Evolutionary conservation across 2,888 invertebrate genomes (phyloP).

Genomic region (Diloba caeruleocephala): DNA sequence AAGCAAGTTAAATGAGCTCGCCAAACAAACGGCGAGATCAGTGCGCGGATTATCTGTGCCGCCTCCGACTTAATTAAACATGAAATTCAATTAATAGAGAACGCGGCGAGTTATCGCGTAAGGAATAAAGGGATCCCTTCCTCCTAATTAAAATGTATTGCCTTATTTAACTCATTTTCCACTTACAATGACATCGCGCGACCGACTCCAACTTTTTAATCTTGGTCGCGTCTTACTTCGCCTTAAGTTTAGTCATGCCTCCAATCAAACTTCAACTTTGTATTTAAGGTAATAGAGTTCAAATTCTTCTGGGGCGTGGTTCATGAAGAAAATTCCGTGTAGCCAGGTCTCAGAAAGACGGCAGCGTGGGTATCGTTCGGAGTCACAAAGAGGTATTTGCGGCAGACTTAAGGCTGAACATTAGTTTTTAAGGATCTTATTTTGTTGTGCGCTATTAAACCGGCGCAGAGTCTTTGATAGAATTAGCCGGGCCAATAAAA

Average conservation of each 20-base stretch:
- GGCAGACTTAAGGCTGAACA: slow-evolving; percentile 86
- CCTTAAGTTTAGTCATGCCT: slow-evolving; percentile 62
- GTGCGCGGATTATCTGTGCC: slow-evolving; percentile 79
- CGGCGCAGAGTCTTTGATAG: slow-evolving; percentile 82
- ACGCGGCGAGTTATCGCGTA: slow-evolving; percentile 85
- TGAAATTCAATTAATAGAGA: slow-evolving; percentile 89
- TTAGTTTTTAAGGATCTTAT: slow-evolving; percentile 89
- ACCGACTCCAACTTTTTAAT: slow-evolving; percentile 88
- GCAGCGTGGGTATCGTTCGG: slow-evolving; percentile 73
- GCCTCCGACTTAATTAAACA: slow-evolving; percentile 87
- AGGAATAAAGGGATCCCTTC: slow-evolving; percentile 87
- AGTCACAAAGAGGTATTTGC: slow-evolving; percentile 89
- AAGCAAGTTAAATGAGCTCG: slow-evolving; percentile 74
- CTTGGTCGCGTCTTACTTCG: slow-evolving; percentile 78
- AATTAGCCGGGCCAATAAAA: slow-evolving; percentile 85
- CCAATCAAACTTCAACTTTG: slow-evolving; percentile 51
- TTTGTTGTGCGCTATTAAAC: slow-evolving; percentile 86
- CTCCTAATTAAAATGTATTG: slow-evolving; percentile 89
- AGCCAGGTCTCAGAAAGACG: slow-evolving; percentile 74
- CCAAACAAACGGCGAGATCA: slow-evolving; percentile 74
- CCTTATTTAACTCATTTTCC: slow-evolving; percentile 89
- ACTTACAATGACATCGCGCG: slow-evolving; percentile 88
- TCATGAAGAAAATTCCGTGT: slow-evolving; percentile 70
- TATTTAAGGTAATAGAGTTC: slow-evolving; percentile 28
- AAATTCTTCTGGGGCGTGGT: slow-evolving; percentile 34